Evolutionary conservation across 1,140 invertebrate species (phyloP).

Genomic region (Ptiloglossa arizonensis): DNA sequence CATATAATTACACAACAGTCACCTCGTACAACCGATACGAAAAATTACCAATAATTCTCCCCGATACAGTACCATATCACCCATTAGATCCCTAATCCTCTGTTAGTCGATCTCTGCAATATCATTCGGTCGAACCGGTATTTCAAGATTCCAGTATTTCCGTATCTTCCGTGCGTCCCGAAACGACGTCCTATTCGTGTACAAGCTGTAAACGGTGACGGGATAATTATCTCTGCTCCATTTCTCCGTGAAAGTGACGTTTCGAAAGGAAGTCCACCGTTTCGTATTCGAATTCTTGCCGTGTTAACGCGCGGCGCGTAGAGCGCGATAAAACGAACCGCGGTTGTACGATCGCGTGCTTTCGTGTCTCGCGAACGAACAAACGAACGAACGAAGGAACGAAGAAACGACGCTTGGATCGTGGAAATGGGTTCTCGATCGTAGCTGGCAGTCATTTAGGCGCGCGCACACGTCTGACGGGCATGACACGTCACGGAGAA

Average conservation of each 20-base stretch:
- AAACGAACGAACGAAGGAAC: neutral
- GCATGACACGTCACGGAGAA: slow-evolving; percentile 29
- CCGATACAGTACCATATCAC: too few relatives aligned
- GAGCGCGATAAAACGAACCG: neutral
- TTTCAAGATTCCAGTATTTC: too few relatives aligned
- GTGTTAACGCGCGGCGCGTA: neutral
- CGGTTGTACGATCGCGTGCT: neutral
- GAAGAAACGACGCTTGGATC: neutral
- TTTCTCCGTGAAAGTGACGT: neutral
- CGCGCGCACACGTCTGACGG: slow-evolving; percentile 1
- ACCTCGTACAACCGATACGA: too few relatives aligned
- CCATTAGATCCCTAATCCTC: too few relatives aligned
- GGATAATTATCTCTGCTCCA: too few relatives aligned
- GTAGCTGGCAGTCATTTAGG: neutral
- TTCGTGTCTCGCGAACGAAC: neutral
- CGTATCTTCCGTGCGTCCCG: too few relatives aligned
- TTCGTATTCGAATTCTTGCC: slow-evolving; percentile 1
- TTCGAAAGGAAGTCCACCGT: neutral
- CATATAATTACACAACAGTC: too few relatives aligned
- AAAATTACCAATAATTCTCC: too few relatives aligned
- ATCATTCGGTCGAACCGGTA: too few relatives aligned
- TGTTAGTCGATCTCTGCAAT: too few relatives aligned
- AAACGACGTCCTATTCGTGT: too few relatives aligned
- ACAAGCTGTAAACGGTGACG: neutral
- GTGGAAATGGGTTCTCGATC: neutral